These are phyloP conservation scores for Geophilus truncorum DNA, from an alignment of 2,888 invertebrate species.

Conservation along the genomic window DNA sequence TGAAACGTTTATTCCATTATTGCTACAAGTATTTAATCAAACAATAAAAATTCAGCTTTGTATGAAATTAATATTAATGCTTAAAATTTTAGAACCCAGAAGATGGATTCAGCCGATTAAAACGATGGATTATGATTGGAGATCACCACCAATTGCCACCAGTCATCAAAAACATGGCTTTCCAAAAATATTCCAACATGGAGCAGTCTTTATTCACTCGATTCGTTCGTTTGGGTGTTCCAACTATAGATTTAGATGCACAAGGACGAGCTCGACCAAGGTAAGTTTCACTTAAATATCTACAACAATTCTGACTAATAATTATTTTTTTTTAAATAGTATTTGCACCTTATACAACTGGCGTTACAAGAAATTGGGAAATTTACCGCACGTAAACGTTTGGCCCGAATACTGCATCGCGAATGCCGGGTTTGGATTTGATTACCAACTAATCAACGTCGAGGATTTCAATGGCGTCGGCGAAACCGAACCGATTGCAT, in stretches of 20 bases:
- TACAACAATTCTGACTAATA: background rate
- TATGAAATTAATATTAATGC: background rate
- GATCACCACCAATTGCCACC: conserved; percentile 98
- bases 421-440: conserved; percentile 86
- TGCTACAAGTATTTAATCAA: conserved; percentile 63
- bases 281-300: conserved; percentile 46
- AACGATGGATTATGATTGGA: conserved; percentile 99
- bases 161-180: conserved; percentile 99
- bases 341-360: conserved; percentile 93
- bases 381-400: conserved; percentile 79
- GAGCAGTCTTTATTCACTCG: conserved; percentile 97
- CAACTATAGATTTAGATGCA: conserved; percentile 93
- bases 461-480: conserved; percentile 94
- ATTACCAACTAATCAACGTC: conserved; percentile 94
- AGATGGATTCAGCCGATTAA: conserved; percentile 89
- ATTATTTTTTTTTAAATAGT: conserved; percentile 51
- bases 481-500: conserved; percentile 95
- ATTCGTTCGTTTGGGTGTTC: conserved; percentile 91
- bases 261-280: conserved; percentile 90
- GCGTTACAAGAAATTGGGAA: conserved; percentile 93
- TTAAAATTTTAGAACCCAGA: conserved; percentile 67
- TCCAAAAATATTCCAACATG: conserved; percentile 99
- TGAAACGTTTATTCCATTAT: conserved; percentile 96
- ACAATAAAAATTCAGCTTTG: background rate
- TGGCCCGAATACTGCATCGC: conserved; percentile 80